Evolutionary conservation across 2,797 vertebrate species (phyloP), one percentile per base, ranked within the genome.

Genomic region (Chelon auratus): DNA sequence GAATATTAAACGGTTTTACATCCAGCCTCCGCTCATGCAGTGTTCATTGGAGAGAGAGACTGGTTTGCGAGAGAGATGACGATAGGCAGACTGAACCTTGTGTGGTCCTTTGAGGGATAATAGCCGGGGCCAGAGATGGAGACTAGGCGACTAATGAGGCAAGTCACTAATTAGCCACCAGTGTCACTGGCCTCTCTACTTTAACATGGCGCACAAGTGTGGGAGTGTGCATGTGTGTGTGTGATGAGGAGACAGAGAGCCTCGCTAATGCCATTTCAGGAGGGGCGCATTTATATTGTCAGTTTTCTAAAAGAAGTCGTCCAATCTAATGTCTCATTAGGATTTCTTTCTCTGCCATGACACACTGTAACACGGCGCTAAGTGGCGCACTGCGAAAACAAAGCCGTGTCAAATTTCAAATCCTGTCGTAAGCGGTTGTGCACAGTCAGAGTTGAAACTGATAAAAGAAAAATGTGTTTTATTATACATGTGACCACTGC

Each of bases 131-230:
- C 81, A 89, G 80, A 83, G 73, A 87, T 65, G 72, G 84, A 89
- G 87, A 87, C 83, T 68, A 26, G 57, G 72, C 10, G 42, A 81
- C 90, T 94, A 93, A 92, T 93, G 91, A 94, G 84, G 87, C 86
- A 79, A 84, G 84, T 72, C 87, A 78, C 88, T 91, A 94, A 95
- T 95, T 93, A 93, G 87, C 85, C 77, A 70, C 51, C 65, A 73
- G 86, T 92, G 90, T 91, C 84, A 78, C 18, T 83, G 82, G 87
- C 81, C 87, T 86, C 78, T 86, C 61, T 87, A 62, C 79, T 77
- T 22, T 80, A 67, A 83, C 68, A 66, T 81, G 62, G 33, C 37
- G 50, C 54, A 18, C 43, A 68, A 62, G 58, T 78, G 68, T 59
- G 40, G 6, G 37, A 11, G 56, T 24, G 66, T 56, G 64, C 5